A percentile compares a stretch with the other conserved stretches of the same genome.
Evolutionary conservation across 2,888 invertebrate species (phyloP).

Genomic region (Drosophila recens): DNA sequence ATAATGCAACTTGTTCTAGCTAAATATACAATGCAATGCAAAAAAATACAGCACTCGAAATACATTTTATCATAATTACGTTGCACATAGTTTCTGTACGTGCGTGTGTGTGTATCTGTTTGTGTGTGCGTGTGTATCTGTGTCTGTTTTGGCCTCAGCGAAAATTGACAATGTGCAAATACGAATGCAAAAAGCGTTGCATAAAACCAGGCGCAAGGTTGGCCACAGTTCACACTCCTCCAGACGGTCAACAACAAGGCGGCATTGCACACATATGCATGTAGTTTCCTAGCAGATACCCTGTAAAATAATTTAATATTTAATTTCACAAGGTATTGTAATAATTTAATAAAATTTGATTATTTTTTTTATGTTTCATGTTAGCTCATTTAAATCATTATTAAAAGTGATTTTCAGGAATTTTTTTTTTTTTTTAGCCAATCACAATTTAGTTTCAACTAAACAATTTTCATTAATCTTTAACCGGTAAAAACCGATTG

Average conservation of each 20-base stretch:
- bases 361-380: too few species aligned
- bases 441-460: too few species aligned
- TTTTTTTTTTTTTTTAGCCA: too few species aligned
- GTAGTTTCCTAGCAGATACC: background rate
- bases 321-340: background rate
- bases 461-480: too few species aligned
- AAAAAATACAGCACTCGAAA: slow-evolving; percentile 12
- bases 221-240: slow-evolving; percentile 6
- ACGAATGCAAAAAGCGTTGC: slow-evolving; percentile 57
- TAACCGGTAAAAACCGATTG: too few species aligned
- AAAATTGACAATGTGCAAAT: slow-evolving; percentile 28
- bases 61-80: slow-evolving; percentile 57
- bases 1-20: slow-evolving; percentile 48
- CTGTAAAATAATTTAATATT: background rate
- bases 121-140: slow-evolving; percentile 1
- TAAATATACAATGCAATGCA: slow-evolving; percentile 21
- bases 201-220: slow-evolving; percentile 59
- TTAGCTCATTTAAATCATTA: too few species aligned
- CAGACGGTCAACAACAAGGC: background rate
- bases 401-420: too few species aligned
- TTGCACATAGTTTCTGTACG: slow-evolving; percentile 24
- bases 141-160: slow-evolving; percentile 34
- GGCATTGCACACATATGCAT: too few species aligned
- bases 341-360: too few species aligned
- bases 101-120: background rate